Percentiles rank a stretch among this genome's conserved stretches.
These are phyloP conservation scores for Mylabris sibirica DNA, from an alignment of 2,888 invertebrate genomes.

Conservation along the genomic window DNA sequence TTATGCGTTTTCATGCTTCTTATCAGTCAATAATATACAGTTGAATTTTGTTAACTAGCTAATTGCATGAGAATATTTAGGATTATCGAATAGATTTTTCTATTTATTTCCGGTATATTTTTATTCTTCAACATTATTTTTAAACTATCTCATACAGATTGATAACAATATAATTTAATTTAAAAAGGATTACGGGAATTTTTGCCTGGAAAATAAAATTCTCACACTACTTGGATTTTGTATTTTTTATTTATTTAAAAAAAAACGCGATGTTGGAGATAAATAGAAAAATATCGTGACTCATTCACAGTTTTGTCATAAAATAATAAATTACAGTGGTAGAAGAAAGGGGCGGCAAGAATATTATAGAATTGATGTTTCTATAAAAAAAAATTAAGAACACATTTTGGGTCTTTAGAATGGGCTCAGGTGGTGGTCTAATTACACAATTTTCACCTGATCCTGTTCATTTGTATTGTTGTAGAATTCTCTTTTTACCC, in stretches of 20 bases:
- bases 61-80: slow-evolving; percentile 38
- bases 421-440: too few species aligned
- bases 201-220: too few species aligned
- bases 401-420: too few species aligned
- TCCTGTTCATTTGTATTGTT: neutral
- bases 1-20: slow-evolving; percentile 32
- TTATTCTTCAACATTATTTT: too few species aligned
- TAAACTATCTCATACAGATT: too few species aligned
- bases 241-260: too few species aligned
- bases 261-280: neutral
- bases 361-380: neutral
- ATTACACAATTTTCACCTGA: neutral
- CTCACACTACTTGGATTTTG: too few species aligned
- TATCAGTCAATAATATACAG: slow-evolving; percentile 21
- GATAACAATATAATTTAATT: neutral
- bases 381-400: neutral
- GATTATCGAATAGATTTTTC: neutral
- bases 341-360: neutral
- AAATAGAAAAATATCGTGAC: slow-evolving; percentile 10
- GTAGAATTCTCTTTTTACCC: neutral
- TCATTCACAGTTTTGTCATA: neutral
- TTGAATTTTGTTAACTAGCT: slow-evolving; percentile 34
- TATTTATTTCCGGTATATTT: neutral
- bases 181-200: neutral
- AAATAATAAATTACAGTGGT: neutral